Evolutionary conservation across 92 coral and sea anemone species (phyloP), one percentile per base, ranked within the genome.

Genomic region (Nematostella vectensis): DNA sequence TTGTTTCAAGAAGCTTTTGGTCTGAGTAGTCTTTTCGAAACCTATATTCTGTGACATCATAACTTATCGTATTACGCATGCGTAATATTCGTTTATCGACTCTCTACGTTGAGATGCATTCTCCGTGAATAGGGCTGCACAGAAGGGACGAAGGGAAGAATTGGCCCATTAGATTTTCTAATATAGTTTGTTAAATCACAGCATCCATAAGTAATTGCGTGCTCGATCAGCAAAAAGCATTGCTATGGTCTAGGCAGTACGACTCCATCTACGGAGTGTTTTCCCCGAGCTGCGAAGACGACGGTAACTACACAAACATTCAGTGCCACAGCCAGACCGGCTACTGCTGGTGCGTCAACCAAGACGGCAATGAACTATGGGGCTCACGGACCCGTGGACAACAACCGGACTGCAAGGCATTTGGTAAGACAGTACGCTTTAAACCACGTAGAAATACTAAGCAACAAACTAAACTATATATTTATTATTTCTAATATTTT

Each of bases 321-420:
- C 99, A 93, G 68, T 93, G 99, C 54, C 82, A 93, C 51, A 53
- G 71, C 27, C 48, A 77, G 2, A 86, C 81, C 27, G 83, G 84
- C 1, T 80, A 70, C 63, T 93, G 99, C 47, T 93, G 99, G 99
- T 93, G 99, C 69, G 81, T 88, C 2, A 88, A 87, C 57, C 28
- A 29, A 30, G 48, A 62, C 30, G 96, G 99, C 15, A 93, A 80
- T 49, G 95, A 87, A 70, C 44, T 93, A 40, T 80, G 81, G 78
- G 99, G 99, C 36, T 81, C 99, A 39, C 80, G 77, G 44, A 44
- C 55, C 42, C 67, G 74, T 30, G 89, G 78, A 37, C 79, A 87
- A 33, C 44, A 29, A 16, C 66, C 72, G n/a, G 59, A 80, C 71
- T 85, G 95, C 68, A 53, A 26, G 25, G 61, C 57, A n/a, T 27